These are phyloP conservation scores for Chelmon rostratus DNA, from an alignment of 2,797 vertebrate genomes.

Conservation along the genomic window DNA sequence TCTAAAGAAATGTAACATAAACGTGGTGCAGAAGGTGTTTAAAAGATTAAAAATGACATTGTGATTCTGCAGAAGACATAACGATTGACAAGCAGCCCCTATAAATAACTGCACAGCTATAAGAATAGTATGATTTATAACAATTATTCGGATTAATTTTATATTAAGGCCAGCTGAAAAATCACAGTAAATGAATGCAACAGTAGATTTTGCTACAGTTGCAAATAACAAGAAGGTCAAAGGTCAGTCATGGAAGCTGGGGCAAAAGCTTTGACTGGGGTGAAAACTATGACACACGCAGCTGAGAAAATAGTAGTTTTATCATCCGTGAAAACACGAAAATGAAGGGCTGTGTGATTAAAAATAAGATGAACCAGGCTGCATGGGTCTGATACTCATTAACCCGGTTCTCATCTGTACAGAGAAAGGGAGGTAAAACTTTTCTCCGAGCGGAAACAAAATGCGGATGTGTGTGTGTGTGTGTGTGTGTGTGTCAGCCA, in stretches of 20 bases:
- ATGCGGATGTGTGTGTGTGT: conserved; percentile 35
- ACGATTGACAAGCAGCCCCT: too few species aligned
- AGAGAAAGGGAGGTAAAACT: conserved; percentile 4
- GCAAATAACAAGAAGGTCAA: conserved; percentile 31
- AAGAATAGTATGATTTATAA: not conserved
- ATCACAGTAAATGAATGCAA: not conserved
- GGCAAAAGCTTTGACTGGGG: not conserved
- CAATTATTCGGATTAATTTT: not conserved
- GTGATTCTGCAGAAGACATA: too few species aligned
- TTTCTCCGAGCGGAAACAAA: conserved; percentile 46
- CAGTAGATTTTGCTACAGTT: not conserved
- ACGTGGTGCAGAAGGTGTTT: not conserved
- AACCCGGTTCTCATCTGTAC: not conserved
- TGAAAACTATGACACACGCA: not conserved
- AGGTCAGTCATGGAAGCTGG: conserved; percentile 17
- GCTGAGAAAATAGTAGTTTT: not conserved
- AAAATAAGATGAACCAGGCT: not conserved
- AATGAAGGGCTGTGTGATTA: not conserved
- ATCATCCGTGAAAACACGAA: not conserved
- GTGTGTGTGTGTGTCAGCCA: conserved; percentile 46
- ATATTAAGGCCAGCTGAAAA: too few species aligned
- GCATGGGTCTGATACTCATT: not conserved
- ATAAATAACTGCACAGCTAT: not conserved
- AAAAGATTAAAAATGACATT: too few species aligned
- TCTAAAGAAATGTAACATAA: not conserved